phyloP scores from a whole-genome alignment of 2,888 invertebrate species.

The Agriopis aurantiaria region DNA sequence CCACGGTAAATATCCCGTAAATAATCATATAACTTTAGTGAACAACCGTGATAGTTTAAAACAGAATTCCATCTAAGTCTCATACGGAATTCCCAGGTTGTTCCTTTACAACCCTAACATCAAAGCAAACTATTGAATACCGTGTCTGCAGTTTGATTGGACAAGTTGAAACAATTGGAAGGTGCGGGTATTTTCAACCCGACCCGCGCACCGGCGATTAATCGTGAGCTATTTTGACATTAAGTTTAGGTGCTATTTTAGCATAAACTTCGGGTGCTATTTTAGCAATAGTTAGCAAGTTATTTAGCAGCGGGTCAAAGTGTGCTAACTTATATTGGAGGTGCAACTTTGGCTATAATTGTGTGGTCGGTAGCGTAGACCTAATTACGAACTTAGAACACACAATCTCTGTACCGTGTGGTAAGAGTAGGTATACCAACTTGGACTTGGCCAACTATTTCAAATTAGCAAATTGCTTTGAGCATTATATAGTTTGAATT shows the following conservation, averaged over 20 bases:
- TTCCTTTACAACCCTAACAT: conserved; percentile 5
- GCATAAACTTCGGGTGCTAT: conserved; percentile 15
- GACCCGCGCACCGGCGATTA: conserved; percentile 25
- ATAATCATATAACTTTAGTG: no score
- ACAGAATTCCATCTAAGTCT: no score
- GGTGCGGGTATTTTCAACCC: conserved; percentile 24
- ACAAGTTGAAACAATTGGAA: conserved; percentile 55
- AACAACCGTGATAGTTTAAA: no score
- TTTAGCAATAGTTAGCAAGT: conserved; percentile 19
- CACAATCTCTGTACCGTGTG: not conserved
- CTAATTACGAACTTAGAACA: conserved; percentile 10
- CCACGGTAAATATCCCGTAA: no score
- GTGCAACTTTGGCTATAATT: conserved; percentile 7
- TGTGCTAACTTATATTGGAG: conserved; percentile 28
- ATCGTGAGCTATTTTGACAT: conserved; percentile 16
- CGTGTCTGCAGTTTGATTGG: conserved; percentile 51
- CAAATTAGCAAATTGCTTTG: no score
- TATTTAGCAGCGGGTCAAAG: conserved; percentile 27
- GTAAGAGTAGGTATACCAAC: no score
- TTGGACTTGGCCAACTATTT: no score
- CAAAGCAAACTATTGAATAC: conserved; percentile 34
- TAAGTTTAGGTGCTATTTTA: conserved; percentile 21
- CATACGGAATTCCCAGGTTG: not conserved
- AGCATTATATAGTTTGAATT: no score
- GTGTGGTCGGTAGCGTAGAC: not conserved